Evolutionary conservation across 2,113 vertebrate genomes (phyloP).

Genomic region (Ceyx melanurus): DNA sequence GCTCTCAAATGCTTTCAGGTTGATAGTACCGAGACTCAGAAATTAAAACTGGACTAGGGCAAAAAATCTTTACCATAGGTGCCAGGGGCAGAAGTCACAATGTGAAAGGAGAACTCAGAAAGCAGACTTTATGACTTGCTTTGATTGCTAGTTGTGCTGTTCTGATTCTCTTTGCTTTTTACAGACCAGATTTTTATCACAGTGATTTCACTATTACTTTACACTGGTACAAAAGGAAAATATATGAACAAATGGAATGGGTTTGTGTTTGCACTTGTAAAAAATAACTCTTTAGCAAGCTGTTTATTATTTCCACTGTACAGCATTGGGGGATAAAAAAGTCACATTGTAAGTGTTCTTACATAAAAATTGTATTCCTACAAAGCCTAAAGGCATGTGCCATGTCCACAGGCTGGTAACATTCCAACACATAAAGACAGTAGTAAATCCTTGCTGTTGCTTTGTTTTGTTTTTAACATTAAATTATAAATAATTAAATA

Average conservation of each 20-base stretch:
- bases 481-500: too few relatives aligned
- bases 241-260: not conserved
- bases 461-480: not conserved
- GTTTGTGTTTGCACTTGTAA: not conserved
- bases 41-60: not conserved
- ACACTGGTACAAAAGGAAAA: not conserved
- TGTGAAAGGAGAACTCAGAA: not conserved
- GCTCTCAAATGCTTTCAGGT: not conserved
- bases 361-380: not conserved
- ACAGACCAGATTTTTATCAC: not conserved
- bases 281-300: not conserved
- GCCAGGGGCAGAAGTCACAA: not conserved
- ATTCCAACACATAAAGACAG: not conserved
- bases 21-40: not conserved
- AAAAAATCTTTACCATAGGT: not conserved
- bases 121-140: not conserved
- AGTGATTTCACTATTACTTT: not conserved
- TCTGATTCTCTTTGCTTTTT: not conserved
- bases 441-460: not conserved
- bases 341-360: not conserved
- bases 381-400: not conserved
- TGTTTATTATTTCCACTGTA: not conserved
- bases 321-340: not conserved
- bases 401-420: not conserved
- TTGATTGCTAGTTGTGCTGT: not conserved